Evolutionary conservation across 2,797 vertebrate species (phyloP), one percentile per base, ranked within the genome.

Genomic region (Danio tinwini): DNA sequence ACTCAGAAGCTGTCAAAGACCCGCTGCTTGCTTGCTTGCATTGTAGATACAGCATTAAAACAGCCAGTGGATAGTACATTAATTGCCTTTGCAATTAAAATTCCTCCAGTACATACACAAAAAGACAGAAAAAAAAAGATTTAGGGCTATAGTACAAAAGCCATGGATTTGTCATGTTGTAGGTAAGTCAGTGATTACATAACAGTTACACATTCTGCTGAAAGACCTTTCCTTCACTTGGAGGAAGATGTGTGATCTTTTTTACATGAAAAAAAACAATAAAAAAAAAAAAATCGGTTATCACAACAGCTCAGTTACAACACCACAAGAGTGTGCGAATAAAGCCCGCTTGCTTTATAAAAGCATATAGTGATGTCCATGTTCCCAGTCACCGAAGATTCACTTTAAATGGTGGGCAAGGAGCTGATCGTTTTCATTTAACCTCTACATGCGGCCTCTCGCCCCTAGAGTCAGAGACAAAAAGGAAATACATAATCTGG

Each of bases 401-500:
- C 29, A 19, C 56, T 74, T 74, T 39, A 82, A 73, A 71, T 16
- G 19, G 14, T 47, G 53, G 68, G 64, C 7, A n/a, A 68, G 29
- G 64, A 73, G 74, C 70, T 65, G 62, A 77, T 68, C 29, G 14
- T 37, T 80, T 55, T 64, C 71, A 44, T 77, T 82, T 78, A 73
- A 74, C 78, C 55, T 56, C n/a, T 47, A 74, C 49, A 80, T 44
- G 69, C 49, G 14, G 45, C 61, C 55, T 69, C 39, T 72, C 21
- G 14, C 73, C 72, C 82, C 55, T 72, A 71, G 76, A 76, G 73
- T 76, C 52, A 55, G 64, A 50, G 71, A 53, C 72, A 63, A 64
- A 70, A 74, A 82, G 74, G 69, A 83, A 82, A 67, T 81, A 47
- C 75, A 77, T 63, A 71, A 77, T 69, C 63, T 59, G 56, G 44